Evolutionary conservation across 1,140 invertebrate species (phyloP).

Genomic region (Cardiocondyla obscurior): DNA sequence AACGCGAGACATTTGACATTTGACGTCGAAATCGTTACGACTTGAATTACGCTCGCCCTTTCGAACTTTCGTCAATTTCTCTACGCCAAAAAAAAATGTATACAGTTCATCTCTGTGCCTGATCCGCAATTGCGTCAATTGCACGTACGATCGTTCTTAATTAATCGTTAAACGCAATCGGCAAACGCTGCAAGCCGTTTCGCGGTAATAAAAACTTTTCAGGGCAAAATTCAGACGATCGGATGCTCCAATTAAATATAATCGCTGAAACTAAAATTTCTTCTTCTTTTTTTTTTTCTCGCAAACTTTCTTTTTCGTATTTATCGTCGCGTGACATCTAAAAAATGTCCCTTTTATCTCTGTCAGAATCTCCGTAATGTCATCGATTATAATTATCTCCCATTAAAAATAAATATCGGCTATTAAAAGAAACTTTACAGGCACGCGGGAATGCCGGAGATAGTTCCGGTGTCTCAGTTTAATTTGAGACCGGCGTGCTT

Average conservation of each 20-base stretch:
- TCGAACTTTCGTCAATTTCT: constrained; percentile 24
- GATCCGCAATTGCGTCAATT: neutral
- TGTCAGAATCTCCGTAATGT: neutral
- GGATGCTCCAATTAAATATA: constrained; percentile 19
- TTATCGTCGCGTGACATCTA: constrained; percentile 38
- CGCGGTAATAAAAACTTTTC: neutral
- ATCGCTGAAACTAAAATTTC: constrained; percentile 8
- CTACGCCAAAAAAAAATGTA: neutral
- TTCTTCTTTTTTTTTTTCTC: no score
- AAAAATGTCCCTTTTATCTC: constrained; percentile 16
- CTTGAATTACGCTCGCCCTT: constrained; percentile 10
- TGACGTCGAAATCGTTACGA: constrained; percentile 31
- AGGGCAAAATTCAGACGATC: neutral
- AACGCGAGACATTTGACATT: constrained; percentile 49
- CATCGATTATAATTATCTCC: constrained; percentile 25
- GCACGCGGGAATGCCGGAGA: neutral
- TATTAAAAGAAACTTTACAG: constrained; percentile 22
- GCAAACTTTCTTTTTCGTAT: neutral
- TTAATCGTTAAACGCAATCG: neutral
- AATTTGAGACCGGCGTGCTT: neutral
- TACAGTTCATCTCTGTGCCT: neutral
- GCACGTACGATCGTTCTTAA: neutral
- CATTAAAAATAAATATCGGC: constrained; percentile 1
- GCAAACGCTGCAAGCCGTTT: neutral
- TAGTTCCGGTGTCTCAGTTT: neutral